Conservation (phyloP, 2,797 vertebrate species). For the Halcyon smyrnensis region DNA sequence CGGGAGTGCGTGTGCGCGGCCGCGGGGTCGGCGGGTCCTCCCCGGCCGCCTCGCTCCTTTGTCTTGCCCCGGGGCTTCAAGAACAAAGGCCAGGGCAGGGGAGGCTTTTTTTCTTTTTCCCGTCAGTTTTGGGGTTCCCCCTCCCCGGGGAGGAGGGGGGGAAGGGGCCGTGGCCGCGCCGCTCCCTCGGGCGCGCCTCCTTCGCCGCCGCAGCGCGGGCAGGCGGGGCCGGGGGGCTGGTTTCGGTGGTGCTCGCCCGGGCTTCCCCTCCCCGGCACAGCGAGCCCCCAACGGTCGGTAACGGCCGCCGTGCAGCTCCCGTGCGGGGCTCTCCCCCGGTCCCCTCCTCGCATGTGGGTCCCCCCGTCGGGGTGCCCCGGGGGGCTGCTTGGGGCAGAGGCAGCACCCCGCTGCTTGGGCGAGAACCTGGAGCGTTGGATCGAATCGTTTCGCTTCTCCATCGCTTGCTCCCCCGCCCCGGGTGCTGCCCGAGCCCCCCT, state of each 20-base stretch:
- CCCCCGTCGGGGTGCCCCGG: no score
- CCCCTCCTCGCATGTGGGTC: neutral
- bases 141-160: neutral
- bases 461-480: no score
- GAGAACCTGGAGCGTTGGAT: neutral
- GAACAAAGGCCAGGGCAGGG: neutral
- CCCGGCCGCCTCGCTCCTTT: neutral
- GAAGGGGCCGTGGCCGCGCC: neutral
- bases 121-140: neutral
- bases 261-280: neutral
- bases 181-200: constrained; percentile 18
- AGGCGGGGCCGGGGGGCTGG: neutral
- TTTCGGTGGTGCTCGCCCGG: neutral
- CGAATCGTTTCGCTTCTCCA: fast-evolving
- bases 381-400: neutral
- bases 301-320: neutral
- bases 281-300: neutral
- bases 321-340: no score
- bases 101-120: neutral
- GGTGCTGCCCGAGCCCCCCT: neutral
- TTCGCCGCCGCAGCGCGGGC: neutral
- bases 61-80: neutral
- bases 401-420: neutral
- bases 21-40: neutral
- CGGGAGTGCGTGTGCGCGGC: constrained; percentile 20